phyloP scores from a whole-genome alignment of 2,113 vertebrate species.

The Falco punctatus region DNA sequence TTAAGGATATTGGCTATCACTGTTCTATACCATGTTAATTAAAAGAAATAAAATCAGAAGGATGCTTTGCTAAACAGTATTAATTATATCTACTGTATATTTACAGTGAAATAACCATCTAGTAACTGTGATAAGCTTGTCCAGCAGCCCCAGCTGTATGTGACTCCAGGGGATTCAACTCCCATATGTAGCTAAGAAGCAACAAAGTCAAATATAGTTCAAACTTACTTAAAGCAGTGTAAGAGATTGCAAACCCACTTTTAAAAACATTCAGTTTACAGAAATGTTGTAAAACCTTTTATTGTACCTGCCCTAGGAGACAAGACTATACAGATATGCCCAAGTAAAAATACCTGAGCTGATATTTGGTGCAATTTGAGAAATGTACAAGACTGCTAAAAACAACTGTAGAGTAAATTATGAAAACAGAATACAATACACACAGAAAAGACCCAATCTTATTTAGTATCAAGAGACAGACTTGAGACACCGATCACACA shows the following conservation, averaged over 20 bases:
- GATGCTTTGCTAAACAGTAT: slow-evolving; percentile 33
- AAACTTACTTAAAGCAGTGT: slow-evolving; percentile 31
- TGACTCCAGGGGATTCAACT: slow-evolving; percentile 54
- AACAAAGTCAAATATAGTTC: slow-evolving; percentile 48
- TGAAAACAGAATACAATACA: background rate
- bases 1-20: slow-evolving; percentile 43
- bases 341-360: background rate
- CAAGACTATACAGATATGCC: background rate
- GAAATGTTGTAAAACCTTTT: background rate
- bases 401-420: background rate
- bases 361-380: background rate
- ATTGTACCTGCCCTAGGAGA: background rate
- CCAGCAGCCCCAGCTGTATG: slow-evolving; percentile 35
- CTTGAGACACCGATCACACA: background rate
- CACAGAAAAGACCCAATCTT: background rate
- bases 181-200: background rate
- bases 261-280: background rate
- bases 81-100: slow-evolving; percentile 30
- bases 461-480: background rate
- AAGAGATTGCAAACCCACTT: background rate
- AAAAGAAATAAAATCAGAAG: slow-evolving; percentile 51
- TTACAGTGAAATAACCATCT: slow-evolving; percentile 59
- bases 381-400: background rate
- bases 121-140: slow-evolving; percentile 35
- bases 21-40: slow-evolving; percentile 52